Percentiles rank a stretch among this genome's conserved stretches.
These are phyloP conservation scores for Schizopygopsis malacanthus DNA, from an alignment of 2,797 vertebrate species.

Conservation along the genomic window DNA sequence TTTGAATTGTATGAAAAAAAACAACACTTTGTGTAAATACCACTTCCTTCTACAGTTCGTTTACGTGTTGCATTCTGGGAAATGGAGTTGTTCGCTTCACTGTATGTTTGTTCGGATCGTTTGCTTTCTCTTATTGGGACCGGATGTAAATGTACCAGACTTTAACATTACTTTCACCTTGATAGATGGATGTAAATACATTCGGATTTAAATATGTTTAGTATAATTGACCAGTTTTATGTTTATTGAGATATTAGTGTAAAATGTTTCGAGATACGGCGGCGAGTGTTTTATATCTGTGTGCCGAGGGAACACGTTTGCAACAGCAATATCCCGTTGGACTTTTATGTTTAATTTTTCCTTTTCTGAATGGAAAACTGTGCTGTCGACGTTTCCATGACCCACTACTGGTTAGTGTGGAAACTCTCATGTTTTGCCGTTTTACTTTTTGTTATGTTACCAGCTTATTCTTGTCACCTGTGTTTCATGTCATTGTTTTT, in stretches of 20 bases:
- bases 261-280: background rate
- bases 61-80: conserved; percentile 55
- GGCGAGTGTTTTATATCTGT: conserved; percentile 48
- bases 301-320: conserved; percentile 68
- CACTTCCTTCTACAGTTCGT: conserved; percentile 51
- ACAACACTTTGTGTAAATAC: conserved; percentile 64
- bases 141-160: conserved; percentile 42
- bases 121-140: background rate
- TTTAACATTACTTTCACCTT: conserved; percentile 36
- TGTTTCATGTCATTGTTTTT: conserved; percentile 48
- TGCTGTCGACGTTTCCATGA: conserved; percentile 49
- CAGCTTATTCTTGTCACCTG: conserved; percentile 18
- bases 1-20: conserved; percentile 65
- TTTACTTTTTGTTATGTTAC: conserved; percentile 28
- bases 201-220: conserved; percentile 26
- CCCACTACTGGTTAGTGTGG: conserved; percentile 62
- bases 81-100: conserved; percentile 7
- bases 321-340: conserved; percentile 66
- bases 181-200: conserved; percentile 47
- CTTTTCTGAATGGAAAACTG: conserved; percentile 24
- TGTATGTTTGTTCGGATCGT: background rate
- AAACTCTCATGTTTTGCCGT: conserved; percentile 53
- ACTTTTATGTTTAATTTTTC: conserved; percentile 43
- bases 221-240: conserved; percentile 6
- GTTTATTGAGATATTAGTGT: conserved; percentile 46